phyloP scores from a whole-genome alignment of 1,140 invertebrate genomes.

The Drosophila repleta region DNA sequence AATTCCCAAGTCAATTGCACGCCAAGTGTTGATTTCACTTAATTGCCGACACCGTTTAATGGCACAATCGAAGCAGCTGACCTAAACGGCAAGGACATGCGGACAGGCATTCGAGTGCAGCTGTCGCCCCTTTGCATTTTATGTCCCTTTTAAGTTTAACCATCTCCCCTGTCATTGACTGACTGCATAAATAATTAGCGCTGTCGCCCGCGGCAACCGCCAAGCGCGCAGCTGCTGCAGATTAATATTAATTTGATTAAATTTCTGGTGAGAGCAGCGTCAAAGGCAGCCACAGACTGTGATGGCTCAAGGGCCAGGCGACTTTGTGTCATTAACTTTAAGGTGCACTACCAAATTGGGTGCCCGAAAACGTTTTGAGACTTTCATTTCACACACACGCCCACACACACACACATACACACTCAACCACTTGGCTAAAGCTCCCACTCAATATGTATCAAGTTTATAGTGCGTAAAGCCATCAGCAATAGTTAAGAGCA shows the following conservation, averaged over 20 bases:
- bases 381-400: constrained; percentile 9
- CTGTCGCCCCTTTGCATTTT: background rate
- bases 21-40: constrained; percentile 68
- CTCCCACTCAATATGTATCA: constrained; percentile 9
- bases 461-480: constrained; percentile 73
- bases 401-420: constrained; percentile 2
- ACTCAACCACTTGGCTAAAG: constrained; percentile 4
- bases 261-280: background rate
- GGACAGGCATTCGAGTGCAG: too few species aligned
- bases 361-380: constrained; percentile 4
- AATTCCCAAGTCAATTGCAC: constrained; percentile 50
- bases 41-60: constrained; percentile 68
- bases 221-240: constrained; percentile 18
- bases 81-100: constrained; percentile 6
- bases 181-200: constrained; percentile 66
- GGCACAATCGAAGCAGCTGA: constrained; percentile 46
- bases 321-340: constrained; percentile 69
- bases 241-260: constrained; percentile 72
- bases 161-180: constrained; percentile 8
- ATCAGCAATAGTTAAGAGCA: constrained; percentile 79
- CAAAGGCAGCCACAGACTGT: background rate
- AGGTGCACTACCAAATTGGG: constrained; percentile 42
- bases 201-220: constrained; percentile 27
- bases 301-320: constrained; percentile 27
- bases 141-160: background rate